Base-by-base conservation (phyloP, 2,113 vertebrate species). In the Nymphicus hollandicus region DNA sequence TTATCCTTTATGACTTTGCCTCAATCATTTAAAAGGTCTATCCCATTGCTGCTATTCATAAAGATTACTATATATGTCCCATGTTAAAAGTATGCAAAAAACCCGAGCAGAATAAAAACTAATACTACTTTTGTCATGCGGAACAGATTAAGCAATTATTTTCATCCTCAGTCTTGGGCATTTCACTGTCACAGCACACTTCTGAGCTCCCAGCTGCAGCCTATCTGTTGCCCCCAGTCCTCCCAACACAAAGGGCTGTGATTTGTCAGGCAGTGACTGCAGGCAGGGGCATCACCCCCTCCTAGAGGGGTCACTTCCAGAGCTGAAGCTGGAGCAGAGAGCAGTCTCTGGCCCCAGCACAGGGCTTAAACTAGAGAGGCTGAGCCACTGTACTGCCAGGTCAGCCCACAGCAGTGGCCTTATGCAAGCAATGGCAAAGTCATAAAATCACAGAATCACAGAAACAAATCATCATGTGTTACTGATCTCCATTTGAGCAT, bases 301-400 rank as follows among this genome's bases (percentile, higher is more conserved):
- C 13, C 17, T 20, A 29, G 19, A 29, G 8, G 27, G n/a, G 3
- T 16, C 10, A 4, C 24, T 43, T 15, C 20, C n/a, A 24, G n/a
- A 55, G 22, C 31, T 61, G 64, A 53, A 64, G 25, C 25, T 71
- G 60, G 28, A 68, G 41, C 20, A 50, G n/a, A n/a, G n/a, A 82
- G 33, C 28, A 31, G 39, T 43, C 19, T 17, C 25, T 78, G 24
- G 27, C 18, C 13, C 35, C 25, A 37, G 31, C 0, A 8, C 8
- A 66, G 41, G 13, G 19, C 5, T 73, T 69, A 63, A 39, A 49
- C 28, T 16, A 29, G 29, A 0, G 1, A 58, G 12, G 9, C 14
- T 41, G 11, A 74, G 33, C 6, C 14, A 10, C 14, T 33, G 22
- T 17, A 11, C 9, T 60, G 44, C 25, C 0, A 0, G 5, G 3